Percentiles rank a stretch among this genome's conserved stretches.
phyloP scores from a whole-genome alignment of 2,888 invertebrate genomes.

The Aproaerema taeniolella region DNA sequence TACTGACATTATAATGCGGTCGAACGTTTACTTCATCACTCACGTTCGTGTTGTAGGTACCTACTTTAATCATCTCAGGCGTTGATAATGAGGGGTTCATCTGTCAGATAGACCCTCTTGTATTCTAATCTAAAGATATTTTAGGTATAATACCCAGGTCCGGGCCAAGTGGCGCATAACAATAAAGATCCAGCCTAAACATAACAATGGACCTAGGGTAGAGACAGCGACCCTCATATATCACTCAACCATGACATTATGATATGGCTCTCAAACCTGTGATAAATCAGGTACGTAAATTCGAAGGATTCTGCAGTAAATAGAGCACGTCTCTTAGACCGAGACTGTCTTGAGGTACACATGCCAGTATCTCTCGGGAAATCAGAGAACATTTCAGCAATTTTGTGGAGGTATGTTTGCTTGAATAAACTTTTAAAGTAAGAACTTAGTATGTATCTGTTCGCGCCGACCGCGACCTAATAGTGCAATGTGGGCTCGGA shows the following conservation, averaged over 20 bases:
- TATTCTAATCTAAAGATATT: too few species aligned
- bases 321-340: too few species aligned
- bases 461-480: slow-evolving; percentile 7
- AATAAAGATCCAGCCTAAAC: too few species aligned
- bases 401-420: neutral
- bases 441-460: too few species aligned
- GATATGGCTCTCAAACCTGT: slow-evolving; percentile 10
- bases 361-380: slow-evolving; percentile 8
- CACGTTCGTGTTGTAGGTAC: slow-evolving; percentile 36
- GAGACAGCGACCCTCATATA: too few species aligned
- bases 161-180: neutral
- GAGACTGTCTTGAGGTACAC: too few species aligned
- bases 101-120: slow-evolving; percentile 36
- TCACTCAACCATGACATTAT: too few species aligned
- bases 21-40: slow-evolving; percentile 32
- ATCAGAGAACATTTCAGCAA: slow-evolving; percentile 5
- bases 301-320: too few species aligned
- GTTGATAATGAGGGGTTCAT: slow-evolving; percentile 28
- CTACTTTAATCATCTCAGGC: slow-evolving; percentile 38
- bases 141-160: slow-evolving; percentile 1
- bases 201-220: too few species aligned
- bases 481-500: slow-evolving; percentile 29
- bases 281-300: slow-evolving; percentile 7
- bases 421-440: neutral
- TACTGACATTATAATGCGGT: slow-evolving; percentile 13